A percentile compares a stretch with the other conserved stretches of the same genome.
Evolutionary conservation across 1,140 invertebrate genomes (phyloP).

Genomic region (Bombus impatiens): DNA sequence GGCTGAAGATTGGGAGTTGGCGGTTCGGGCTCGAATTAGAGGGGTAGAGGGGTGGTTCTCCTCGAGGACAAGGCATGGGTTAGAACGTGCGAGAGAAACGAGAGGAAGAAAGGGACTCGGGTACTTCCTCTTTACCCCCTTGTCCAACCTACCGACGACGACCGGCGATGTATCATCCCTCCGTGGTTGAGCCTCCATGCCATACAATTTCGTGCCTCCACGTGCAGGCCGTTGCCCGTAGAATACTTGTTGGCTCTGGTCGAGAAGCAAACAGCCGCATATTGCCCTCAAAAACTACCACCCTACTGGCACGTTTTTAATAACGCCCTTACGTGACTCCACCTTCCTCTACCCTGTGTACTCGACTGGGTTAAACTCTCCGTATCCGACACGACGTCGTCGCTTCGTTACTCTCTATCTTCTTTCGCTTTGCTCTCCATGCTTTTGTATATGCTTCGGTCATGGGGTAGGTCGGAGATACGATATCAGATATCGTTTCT

Average conservation of each 20-base stretch:
- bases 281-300: slow-evolving; percentile 72
- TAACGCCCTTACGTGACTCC: slow-evolving; percentile 73
- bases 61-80: neutral
- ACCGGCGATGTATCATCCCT: neutral
- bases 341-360: slow-evolving; percentile 15
- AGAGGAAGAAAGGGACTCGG: slow-evolving; percentile 26
- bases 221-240: neutral
- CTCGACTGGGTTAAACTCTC: slow-evolving; percentile 9
- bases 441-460: no score
- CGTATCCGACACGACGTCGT: no score
- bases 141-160: slow-evolving; percentile 8
- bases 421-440: no score
- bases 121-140: slow-evolving; percentile 1
- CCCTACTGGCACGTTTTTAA: slow-evolving; percentile 72
- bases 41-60: slow-evolving; percentile 9
- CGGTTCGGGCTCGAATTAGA: slow-evolving; percentile 64
- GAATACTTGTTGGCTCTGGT: slow-evolving; percentile 8
- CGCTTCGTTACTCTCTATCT: neutral
- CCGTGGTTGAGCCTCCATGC: neutral
- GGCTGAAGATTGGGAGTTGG: slow-evolving; percentile 68
- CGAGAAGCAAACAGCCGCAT: slow-evolving; percentile 63
- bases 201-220: neutral
- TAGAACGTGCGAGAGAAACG: slow-evolving; percentile 27
- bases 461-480: no score
- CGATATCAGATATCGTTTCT: no score